Evolutionary conservation across 2,888 invertebrate genomes (phyloP).

Genomic region (Boloria selene): DNA sequence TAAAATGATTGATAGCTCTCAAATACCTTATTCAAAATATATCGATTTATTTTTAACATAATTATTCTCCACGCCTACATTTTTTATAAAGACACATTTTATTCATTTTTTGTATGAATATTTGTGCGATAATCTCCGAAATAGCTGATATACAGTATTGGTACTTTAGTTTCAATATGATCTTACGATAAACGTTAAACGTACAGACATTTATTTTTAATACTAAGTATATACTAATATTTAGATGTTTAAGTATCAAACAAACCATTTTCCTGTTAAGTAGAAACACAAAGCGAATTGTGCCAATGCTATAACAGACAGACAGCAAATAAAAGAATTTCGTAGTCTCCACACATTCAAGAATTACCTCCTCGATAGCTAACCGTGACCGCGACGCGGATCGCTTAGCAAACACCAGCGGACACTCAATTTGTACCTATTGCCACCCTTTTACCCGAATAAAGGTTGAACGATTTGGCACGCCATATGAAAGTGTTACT

Average conservation of each 20-base stretch:
- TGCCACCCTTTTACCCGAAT: slow-evolving; percentile 50
- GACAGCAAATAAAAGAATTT: slow-evolving; percentile 36
- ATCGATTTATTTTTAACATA: no score
- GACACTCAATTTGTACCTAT: slow-evolving; percentile 62
- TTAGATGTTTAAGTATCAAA: neutral
- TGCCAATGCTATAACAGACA: slow-evolving; percentile 29
- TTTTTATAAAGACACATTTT: no score
- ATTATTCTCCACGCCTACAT: no score
- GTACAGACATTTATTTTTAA: no score
- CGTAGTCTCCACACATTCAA: slow-evolving; percentile 38
- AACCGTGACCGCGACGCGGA: slow-evolving; percentile 49
- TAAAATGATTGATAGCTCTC: no score
- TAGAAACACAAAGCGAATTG: slow-evolving; percentile 27
- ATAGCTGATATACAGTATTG: no score
- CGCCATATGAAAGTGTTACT: slow-evolving; percentile 2
- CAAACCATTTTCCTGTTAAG: neutral
- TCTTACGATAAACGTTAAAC: no score
- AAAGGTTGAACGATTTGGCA: slow-evolving; percentile 41
- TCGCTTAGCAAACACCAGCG: slow-evolving; percentile 56
- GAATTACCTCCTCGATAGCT: slow-evolving; percentile 46
- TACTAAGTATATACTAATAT: no score
- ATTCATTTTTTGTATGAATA: no score
- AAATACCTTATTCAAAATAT: no score
- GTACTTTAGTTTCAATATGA: no score
- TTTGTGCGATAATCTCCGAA: no score